These are phyloP conservation scores for Saccostrea echinata DNA, from an alignment of 1,140 invertebrate genomes.

Conservation along the genomic window DNA sequence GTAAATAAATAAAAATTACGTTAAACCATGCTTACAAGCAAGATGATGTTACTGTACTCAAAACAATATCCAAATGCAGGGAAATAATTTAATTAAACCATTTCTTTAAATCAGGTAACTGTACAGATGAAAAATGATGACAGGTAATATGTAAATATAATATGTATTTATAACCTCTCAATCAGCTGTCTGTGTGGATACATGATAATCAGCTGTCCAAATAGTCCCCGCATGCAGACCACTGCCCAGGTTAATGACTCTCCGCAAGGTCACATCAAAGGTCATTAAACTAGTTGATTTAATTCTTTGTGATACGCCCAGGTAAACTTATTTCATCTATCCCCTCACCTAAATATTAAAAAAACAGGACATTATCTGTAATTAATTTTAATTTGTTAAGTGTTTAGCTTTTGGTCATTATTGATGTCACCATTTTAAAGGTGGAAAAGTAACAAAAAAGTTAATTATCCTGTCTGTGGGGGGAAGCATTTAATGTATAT, in stretches of 20 bases:
- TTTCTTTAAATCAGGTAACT: too few relatives aligned
- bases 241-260: neutral
- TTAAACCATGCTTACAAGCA: too few relatives aligned
- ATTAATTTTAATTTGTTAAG: neutral
- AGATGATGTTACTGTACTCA: too few relatives aligned
- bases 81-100: too few relatives aligned
- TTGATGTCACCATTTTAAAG: neutral
- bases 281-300: neutral
- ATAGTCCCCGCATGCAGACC: neutral
- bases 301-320: neutral
- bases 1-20: too few relatives aligned
- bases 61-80: too few relatives aligned
- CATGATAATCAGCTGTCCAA: neutral
- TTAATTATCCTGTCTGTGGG: neutral
- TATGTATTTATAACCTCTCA: too few relatives aligned
- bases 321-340: neutral
- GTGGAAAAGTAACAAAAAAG: neutral
- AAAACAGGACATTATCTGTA: neutral
- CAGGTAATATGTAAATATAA: too few relatives aligned
- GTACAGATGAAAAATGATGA: too few relatives aligned
- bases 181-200: neutral
- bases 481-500: neutral
- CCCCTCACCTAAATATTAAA: neutral
- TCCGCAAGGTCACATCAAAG: neutral
- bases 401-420: neutral